phyloP scores from a whole-genome alignment of 2,797 vertebrate species.

The Apodemus agrarius region DNA sequence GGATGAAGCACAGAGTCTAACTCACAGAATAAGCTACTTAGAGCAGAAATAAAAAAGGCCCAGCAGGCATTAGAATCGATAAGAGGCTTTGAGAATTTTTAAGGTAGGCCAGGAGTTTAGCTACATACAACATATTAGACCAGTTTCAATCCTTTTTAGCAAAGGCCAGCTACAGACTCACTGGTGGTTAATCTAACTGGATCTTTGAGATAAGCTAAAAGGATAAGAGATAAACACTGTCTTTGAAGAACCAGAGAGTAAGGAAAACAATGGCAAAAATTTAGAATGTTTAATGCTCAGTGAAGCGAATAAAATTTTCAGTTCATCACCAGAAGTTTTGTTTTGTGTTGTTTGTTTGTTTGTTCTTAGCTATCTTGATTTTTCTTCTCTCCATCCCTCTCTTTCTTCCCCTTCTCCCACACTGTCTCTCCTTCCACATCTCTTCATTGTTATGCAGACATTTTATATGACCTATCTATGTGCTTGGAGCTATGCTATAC shows the following conservation, averaged over 20 bases:
- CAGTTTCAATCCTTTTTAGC: not conserved
- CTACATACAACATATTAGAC: not conserved
- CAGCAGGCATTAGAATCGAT: not conserved
- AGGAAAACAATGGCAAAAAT: not conserved
- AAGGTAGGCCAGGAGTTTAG: not conserved
- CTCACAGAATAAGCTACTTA: not conserved
- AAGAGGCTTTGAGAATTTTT: not conserved
- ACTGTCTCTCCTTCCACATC: not conserved
- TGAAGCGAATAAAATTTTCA: conserved; percentile 36
- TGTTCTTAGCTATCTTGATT: not conserved
- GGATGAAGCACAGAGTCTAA: not conserved
- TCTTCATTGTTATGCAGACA: not conserved
- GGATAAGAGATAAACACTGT: not conserved
- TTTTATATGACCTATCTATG: not conserved
- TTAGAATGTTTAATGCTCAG: not conserved
- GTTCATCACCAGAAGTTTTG: not conserved
- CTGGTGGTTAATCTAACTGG: not conserved
- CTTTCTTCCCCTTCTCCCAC: not conserved
- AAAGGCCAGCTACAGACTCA: not conserved
- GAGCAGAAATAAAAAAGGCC: not conserved
- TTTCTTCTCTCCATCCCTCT: not conserved
- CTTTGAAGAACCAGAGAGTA: not conserved
- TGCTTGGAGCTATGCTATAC: not conserved
- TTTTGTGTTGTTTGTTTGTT: not conserved
- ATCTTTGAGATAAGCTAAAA: conserved; percentile 15